A percentile compares a stretch with the other conserved stretches of the same genome.
phyloP scores from a whole-genome alignment of 1,140 invertebrate species.

The Drosophila subpulchrella region DNA sequence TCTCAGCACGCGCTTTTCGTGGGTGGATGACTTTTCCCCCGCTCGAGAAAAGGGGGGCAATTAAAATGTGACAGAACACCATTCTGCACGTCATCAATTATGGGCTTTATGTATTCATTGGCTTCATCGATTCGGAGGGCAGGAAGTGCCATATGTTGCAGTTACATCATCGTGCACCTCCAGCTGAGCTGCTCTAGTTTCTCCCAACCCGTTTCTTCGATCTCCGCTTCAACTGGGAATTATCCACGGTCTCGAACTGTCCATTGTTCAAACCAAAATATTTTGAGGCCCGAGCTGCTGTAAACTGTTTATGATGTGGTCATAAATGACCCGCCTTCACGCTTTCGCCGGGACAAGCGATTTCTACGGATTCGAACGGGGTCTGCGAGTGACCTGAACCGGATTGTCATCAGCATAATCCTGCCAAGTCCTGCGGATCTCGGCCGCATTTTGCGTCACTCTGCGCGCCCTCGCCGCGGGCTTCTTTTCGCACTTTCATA shows the following conservation, averaged over 20 bases:
- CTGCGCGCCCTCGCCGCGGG: slow-evolving; percentile 20
- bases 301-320: slow-evolving; percentile 58
- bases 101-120: slow-evolving; percentile 50
- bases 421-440: slow-evolving; percentile 18
- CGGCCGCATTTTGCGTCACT: slow-evolving; percentile 65
- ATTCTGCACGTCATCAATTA: slow-evolving; percentile 67
- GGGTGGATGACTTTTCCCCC: slow-evolving; percentile 29
- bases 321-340: slow-evolving; percentile 69
- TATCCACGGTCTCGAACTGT: slow-evolving; percentile 36
- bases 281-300: slow-evolving; percentile 68
- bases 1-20: slow-evolving; percentile 39
- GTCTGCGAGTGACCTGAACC: slow-evolving; percentile 36
- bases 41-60: slow-evolving; percentile 36
- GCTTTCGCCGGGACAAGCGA: slow-evolving; percentile 55
- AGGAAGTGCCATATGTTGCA: slow-evolving; percentile 37
- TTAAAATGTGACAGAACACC: slow-evolving; percentile 67
- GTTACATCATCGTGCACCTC: slow-evolving; percentile 49
- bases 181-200: slow-evolving; percentile 28
- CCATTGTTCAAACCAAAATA: slow-evolving; percentile 72
- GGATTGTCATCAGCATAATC: slow-evolving; percentile 43
- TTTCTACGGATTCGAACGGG: not conserved
- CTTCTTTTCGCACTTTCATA: slow-evolving; percentile 50
- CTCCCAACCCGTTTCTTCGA: slow-evolving; percentile 38
- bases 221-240: slow-evolving; percentile 37
- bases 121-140: slow-evolving; percentile 29